phyloP scores from a whole-genome alignment of 2,797 vertebrate genomes.

The Glyptemys insculpta region DNA sequence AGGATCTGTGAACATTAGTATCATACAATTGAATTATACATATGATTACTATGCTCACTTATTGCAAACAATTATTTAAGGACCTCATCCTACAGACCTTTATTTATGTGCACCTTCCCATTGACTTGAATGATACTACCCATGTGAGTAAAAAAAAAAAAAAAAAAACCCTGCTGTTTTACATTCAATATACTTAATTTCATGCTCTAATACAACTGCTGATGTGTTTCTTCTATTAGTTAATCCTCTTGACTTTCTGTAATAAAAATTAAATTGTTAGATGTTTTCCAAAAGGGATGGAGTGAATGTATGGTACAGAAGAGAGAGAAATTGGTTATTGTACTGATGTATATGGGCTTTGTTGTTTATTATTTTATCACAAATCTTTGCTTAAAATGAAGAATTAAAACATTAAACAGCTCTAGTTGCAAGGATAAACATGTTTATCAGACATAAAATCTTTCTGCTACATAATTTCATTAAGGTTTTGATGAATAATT shows the following conservation, averaged over 20 bases:
- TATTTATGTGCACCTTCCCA: constrained; percentile 33
- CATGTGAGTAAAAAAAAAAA: constrained; percentile 30
- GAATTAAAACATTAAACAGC: constrained; percentile 29
- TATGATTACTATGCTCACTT: neutral
- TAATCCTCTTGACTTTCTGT: constrained; percentile 64
- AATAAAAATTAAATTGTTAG: constrained; percentile 66
- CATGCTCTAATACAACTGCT: constrained; percentile 74
- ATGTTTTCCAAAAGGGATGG: constrained; percentile 59
- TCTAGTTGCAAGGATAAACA: constrained; percentile 43
- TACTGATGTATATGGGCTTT: constrained; percentile 21
- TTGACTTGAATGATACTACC: constrained; percentile 15
- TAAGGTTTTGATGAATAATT: neutral
- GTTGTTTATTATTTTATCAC: constrained; percentile 36
- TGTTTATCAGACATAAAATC: constrained; percentile 34
- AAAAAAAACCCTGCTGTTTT: constrained; percentile 6
- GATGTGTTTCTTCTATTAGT: constrained; percentile 71
- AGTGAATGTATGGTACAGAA: constrained; percentile 27
- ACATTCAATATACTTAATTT: constrained; percentile 70
- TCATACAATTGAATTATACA: neutral
- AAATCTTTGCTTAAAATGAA: constrained; percentile 32
- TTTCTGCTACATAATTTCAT: constrained; percentile 20
- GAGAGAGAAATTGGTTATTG: constrained; percentile 20
- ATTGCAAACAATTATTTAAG: neutral
- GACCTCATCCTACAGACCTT: constrained; percentile 6
- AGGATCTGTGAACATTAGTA: neutral